Conservation (phyloP, 2,888 invertebrate species). For the Graphium colonna region DNA sequence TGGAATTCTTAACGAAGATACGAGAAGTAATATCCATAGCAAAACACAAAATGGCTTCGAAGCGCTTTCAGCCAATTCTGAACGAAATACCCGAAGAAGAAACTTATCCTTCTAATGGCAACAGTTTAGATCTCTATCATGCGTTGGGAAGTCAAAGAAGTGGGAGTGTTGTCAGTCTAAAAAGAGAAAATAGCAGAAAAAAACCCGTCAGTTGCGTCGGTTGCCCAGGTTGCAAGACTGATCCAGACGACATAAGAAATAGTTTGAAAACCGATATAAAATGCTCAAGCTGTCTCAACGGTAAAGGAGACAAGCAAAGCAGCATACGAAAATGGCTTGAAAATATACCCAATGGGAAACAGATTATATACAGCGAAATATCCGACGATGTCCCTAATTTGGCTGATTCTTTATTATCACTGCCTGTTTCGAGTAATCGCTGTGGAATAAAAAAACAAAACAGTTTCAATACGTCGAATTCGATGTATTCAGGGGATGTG, state of each 20-base stretch:
- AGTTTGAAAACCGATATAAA: conserved; percentile 68
- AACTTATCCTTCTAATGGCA: conserved; percentile 68
- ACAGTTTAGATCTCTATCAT: conserved; percentile 69
- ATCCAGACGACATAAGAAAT: conserved; percentile 49
- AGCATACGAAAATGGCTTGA: conserved; percentile 89
- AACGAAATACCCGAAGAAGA: conserved; percentile 92
- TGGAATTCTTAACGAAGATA: conserved; percentile 93
- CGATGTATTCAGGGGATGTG: conserved; percentile 46
- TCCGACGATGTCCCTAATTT: conserved; percentile 45
- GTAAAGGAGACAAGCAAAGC: conserved; percentile 85
- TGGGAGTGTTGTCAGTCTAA: conserved; percentile 78
- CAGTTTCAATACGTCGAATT: conserved; percentile 54
- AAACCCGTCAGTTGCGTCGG: conserved; percentile 79
- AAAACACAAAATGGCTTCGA: conserved; percentile 91
- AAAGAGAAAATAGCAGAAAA: conserved; percentile 81
- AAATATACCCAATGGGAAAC: conserved; percentile 80
- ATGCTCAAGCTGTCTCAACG: conserved; percentile 75
- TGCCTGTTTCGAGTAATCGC: conserved; percentile 48
- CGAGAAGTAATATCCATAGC: conserved; percentile 94
- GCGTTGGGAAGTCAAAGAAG: conserved; percentile 75
- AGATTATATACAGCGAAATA: conserved; percentile 48
- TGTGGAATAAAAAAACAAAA: conserved; percentile 59
- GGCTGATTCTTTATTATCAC: conserved; percentile 56
- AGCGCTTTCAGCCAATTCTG: conserved; percentile 88
- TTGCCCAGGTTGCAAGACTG: conserved; percentile 82